Evolutionary conservation across 2,888 invertebrate species (phyloP).

Genomic region (Eubasilissa splendida): DNA sequence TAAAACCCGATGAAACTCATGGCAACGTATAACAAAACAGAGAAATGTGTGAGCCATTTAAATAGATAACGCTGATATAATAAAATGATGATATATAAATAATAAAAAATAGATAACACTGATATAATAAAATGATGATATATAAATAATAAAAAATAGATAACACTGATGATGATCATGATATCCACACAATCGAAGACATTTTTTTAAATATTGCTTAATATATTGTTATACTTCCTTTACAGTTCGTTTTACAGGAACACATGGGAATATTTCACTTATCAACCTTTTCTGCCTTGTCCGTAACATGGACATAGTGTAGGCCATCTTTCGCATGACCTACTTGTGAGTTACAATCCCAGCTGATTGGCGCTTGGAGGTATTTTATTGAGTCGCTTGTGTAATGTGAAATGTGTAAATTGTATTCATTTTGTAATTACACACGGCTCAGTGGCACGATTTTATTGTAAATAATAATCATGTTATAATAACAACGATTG

Average conservation of each 20-base stretch:
- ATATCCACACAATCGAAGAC: background rate
- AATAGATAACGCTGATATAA: background rate
- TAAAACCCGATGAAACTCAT: too few relatives aligned
- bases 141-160: background rate
- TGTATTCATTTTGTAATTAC: conserved; percentile 18
- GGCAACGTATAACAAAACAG: too few relatives aligned
- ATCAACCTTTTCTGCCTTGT: too few relatives aligned
- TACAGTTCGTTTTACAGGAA: too few relatives aligned
- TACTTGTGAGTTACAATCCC: conserved; percentile 14
- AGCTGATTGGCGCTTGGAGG: background rate
- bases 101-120: background rate
- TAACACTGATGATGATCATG: background rate
- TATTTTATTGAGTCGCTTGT: conserved; percentile 11
- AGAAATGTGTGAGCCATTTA: background rate
- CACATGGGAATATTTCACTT: too few relatives aligned
- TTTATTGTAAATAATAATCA: background rate
- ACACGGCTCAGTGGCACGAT: conserved; percentile 1
- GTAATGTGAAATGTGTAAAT: conserved; percentile 8
- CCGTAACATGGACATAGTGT: background rate
- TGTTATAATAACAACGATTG: too few relatives aligned
- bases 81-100: background rate
- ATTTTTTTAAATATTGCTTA: too few relatives aligned
- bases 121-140: too few relatives aligned
- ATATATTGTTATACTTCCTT: too few relatives aligned
- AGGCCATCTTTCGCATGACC: conserved; percentile 14